These are phyloP conservation scores for Adrianichthys oophorus DNA, from an alignment of 2,797 vertebrate genomes.

Conservation along the genomic window DNA sequence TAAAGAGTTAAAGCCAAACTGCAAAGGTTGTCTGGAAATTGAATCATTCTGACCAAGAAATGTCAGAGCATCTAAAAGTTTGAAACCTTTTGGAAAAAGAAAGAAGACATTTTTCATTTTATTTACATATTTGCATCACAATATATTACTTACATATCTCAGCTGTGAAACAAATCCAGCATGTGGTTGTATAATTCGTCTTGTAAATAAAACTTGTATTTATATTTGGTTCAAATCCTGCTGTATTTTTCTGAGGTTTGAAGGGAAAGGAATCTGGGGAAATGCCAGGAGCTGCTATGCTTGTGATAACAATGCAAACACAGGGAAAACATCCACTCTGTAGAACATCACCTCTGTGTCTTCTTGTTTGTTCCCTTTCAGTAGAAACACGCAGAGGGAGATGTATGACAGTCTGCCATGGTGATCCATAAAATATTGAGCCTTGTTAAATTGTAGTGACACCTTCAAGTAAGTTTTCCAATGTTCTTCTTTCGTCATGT, in stretches of 20 bases:
- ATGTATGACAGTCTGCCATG: slow-evolving; percentile 43
- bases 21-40: no score
- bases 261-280: slow-evolving; percentile 40
- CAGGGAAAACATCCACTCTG: slow-evolving; percentile 44
- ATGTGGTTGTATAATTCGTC: not conserved
- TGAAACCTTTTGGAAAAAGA: no score
- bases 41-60: no score
- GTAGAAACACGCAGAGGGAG: slow-evolving; percentile 50
- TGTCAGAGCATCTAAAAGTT: no score
- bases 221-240: slow-evolving; percentile 38
- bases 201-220: not conserved
- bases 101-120: no score
- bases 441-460: slow-evolving; percentile 45
- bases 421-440: slow-evolving; percentile 51
- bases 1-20: no score
- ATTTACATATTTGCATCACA: no score
- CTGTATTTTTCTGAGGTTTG: slow-evolving; percentile 41
- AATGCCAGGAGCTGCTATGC: slow-evolving; percentile 55
- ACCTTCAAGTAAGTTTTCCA: slow-evolving; percentile 32
- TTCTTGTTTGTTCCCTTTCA: slow-evolving; percentile 49
- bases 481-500: slow-evolving; percentile 36
- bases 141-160: no score
- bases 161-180: not conserved
- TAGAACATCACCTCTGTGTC: slow-evolving; percentile 56
- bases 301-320: slow-evolving; percentile 51